Percentiles rank a stretch among this genome's conserved stretches.
Conservation (phyloP, 2,888 invertebrate species). For the Agrotis exclamationis region DNA sequence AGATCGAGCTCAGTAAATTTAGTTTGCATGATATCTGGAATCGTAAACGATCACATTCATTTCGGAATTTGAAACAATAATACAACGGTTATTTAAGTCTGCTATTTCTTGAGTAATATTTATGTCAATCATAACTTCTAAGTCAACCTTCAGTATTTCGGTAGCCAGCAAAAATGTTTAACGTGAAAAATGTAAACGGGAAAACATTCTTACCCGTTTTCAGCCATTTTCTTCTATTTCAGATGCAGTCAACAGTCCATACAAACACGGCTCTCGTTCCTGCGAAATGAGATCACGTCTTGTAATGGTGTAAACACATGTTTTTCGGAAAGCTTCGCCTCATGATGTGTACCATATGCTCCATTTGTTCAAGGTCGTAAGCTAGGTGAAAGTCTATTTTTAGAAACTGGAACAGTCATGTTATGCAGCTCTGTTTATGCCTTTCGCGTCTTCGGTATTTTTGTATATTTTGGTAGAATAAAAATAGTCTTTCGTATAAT, state of each 20-base stretch:
- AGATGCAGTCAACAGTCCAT: constrained; percentile 68
- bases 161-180: constrained; percentile 1
- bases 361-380: constrained; percentile 67
- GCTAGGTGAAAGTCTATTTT: constrained; percentile 68
- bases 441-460: constrained; percentile 22
- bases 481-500: too few species aligned
- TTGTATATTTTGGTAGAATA: background rate
- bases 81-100: constrained; percentile 30
- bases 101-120: constrained; percentile 28
- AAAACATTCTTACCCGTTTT: constrained; percentile 81
- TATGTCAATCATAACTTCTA: constrained; percentile 32
- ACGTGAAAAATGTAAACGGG: constrained; percentile 6
- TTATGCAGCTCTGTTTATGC: constrained; percentile 40
- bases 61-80: constrained; percentile 54
- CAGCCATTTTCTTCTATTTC: constrained; percentile 76
- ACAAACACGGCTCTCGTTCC: constrained; percentile 65
- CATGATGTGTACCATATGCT: constrained; percentile 68
- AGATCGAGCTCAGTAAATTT: constrained; percentile 9
- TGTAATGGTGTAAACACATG: constrained; percentile 72
- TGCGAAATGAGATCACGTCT: constrained; percentile 79
- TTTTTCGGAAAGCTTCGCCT: constrained; percentile 65
- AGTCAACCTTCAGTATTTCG: constrained; percentile 9
- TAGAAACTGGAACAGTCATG: constrained; percentile 60
- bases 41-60: constrained; percentile 50
- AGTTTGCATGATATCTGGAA: constrained; percentile 19